phyloP scores from a whole-genome alignment of 1,140 invertebrate genomes.

The Apis mellifera region DNA sequence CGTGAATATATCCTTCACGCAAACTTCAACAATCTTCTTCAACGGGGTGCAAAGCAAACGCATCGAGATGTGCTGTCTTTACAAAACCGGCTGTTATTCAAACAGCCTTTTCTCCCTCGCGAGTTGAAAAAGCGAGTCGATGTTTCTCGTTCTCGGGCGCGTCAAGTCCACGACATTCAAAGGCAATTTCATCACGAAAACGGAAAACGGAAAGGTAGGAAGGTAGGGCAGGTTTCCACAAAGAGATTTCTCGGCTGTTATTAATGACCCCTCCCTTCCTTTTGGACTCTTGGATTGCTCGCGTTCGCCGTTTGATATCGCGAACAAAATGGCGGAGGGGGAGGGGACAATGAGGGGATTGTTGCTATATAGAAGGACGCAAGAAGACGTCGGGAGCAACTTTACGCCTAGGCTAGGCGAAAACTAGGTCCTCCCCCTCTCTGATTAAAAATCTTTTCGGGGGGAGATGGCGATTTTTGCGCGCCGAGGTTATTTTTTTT shows the following conservation, averaged over 20 bases:
- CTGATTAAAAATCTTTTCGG: conserved; percentile 71
- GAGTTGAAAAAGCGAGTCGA: too few species aligned
- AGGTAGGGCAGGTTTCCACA: background rate
- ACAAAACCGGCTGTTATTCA: too few species aligned
- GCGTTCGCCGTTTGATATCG: background rate
- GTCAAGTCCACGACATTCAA: background rate
- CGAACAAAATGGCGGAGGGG: conserved; percentile 57
- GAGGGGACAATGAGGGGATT: conserved; percentile 57
- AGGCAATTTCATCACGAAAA: background rate
- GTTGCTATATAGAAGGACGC: conserved; percentile 27
- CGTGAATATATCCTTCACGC: too few species aligned
- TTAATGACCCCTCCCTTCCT: background rate
- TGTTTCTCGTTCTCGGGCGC: too few species aligned
- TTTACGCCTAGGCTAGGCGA: conserved; percentile 31
- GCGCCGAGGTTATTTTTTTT: background rate
- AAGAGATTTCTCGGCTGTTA: conserved; percentile 5
- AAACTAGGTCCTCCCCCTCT: conserved; percentile 68
- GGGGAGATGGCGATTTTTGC: background rate
- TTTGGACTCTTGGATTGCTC: too few species aligned
- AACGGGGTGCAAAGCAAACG: too few species aligned
- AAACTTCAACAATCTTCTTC: too few species aligned
- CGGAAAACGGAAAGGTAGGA: too few species aligned
- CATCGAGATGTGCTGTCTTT: too few species aligned
- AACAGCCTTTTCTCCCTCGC: too few species aligned
- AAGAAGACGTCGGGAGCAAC: conserved; percentile 14